Base-by-base conservation (phyloP, 2,113 vertebrate genomes). In the Microcebus griseorufus region DNA sequence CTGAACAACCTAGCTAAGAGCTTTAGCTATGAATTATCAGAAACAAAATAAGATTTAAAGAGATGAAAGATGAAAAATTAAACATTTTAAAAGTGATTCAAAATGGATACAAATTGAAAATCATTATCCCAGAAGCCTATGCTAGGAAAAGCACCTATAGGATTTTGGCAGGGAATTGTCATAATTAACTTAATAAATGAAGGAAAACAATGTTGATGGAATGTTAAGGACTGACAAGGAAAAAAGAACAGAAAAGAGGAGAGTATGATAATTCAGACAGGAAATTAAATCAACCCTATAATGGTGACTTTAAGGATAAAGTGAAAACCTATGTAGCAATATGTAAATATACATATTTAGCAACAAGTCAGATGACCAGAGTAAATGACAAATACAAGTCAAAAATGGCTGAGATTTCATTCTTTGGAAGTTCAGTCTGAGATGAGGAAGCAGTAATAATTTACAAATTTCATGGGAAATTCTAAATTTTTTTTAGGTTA, bases 281-380 rank as follows among this genome's bases (percentile, higher is more conserved):
- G 62, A 97, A 87, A 62, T 96, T 86, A 91, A 67, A n/a, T 42
- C 34, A 83, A 65, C 12, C 42, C 20, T 88, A 39, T 60, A 92
- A 17, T 92, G 76, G 37, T 88, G 39, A 79, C 51, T 37, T 39
- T 55, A 67, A 58, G 75, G 18, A 64, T 23, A 93, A 92, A 88
- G 93, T 73, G 82, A 94, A 93, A 97, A 81, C 89, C 92, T 78
- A 76, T 11, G 83, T 84, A 67, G 72, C 79, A 88, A 92, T 48
- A 80, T 90, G 42, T 85, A 73, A 83, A 81, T 67, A 22, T 62
- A 53, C 32, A 14, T 78, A 70, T 96, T 96, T 96, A 90, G 94
- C 78, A 94, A 48, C 39, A 88, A 95, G 72, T 96, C 95, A 96
- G n/a, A 93, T 96, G 95, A 90, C 60, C 14, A 27, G 82, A 62